phyloP scores from a whole-genome alignment of 1,140 invertebrate species.

The Bombus fervidus region DNA sequence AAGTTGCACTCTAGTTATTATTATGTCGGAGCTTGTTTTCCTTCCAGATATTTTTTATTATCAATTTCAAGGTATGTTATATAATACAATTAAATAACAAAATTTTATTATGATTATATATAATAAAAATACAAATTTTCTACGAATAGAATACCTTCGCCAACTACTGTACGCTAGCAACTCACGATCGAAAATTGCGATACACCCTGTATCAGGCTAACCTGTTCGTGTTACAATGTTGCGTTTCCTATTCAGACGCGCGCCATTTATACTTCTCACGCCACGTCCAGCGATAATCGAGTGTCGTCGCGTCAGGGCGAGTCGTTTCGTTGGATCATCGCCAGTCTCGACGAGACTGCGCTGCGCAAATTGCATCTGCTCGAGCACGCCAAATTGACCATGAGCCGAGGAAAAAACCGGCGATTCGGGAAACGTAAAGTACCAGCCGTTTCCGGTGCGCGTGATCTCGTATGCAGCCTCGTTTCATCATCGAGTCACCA shows the following conservation, averaged over 20 bases:
- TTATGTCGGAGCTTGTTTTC: too few relatives aligned
- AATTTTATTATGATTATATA: too few relatives aligned
- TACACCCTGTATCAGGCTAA: too few relatives aligned
- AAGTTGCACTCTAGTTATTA: too few relatives aligned
- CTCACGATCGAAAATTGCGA: background rate
- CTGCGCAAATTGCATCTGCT: conserved; percentile 28
- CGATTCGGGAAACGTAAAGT: background rate
- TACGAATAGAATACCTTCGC: too few relatives aligned
- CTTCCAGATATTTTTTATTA: too few relatives aligned
- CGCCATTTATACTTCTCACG: conserved; percentile 14
- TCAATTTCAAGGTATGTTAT: too few relatives aligned
- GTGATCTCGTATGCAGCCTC: too few relatives aligned
- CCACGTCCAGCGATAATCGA: conserved; percentile 50
- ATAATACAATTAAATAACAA: too few relatives aligned
- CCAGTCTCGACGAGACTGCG: conserved; percentile 24
- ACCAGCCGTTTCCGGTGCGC: conserved; percentile 11
- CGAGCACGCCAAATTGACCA: conserved; percentile 57
- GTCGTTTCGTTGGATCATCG: conserved; percentile 37
- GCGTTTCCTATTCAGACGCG: background rate
- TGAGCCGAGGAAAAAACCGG: background rate
- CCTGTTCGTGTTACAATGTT: background rate
- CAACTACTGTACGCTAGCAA: background rate
- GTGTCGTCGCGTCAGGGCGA: conserved; percentile 36
- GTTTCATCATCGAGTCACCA: background rate
- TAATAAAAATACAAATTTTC: too few relatives aligned